Conservation (phyloP, 2,113 vertebrate species). For the Microtus oregoni region DNA sequence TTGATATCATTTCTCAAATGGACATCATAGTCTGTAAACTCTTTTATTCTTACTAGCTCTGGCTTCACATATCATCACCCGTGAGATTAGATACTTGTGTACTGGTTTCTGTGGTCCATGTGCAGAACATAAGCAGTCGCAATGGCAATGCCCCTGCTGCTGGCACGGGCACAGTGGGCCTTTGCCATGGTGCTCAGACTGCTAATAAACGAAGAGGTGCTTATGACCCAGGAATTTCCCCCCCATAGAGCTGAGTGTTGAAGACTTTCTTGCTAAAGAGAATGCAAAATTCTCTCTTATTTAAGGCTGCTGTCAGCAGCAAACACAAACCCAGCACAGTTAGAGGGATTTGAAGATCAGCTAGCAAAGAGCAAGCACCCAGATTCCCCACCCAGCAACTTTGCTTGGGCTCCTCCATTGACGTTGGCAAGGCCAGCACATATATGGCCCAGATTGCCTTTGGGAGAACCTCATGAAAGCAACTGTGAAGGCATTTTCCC, state of each 20-base stretch:
- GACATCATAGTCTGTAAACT: background rate
- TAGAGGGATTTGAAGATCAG: background rate
- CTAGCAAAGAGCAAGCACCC: background rate
- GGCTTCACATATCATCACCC: background rate
- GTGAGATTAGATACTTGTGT: background rate
- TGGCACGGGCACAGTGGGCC: background rate
- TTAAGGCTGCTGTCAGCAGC: background rate
- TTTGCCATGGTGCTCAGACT: background rate
- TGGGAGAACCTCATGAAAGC: background rate
- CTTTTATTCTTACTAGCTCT: background rate
- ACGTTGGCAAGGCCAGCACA: accelerated
- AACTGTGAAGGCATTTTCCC: background rate
- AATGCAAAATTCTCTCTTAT: background rate
- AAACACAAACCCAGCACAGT: background rate
- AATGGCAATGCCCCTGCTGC: background rate
- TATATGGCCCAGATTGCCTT: background rate
- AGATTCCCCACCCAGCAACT: background rate
- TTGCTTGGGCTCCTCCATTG: background rate
- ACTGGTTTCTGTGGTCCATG: background rate
- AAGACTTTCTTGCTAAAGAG: background rate
- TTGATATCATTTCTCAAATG: background rate
- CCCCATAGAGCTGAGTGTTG: no score
- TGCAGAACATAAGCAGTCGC: background rate
- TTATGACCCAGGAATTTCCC: background rate
- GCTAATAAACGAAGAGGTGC: background rate